phyloP scores from a whole-genome alignment of 2,797 vertebrate species.

The Myotis vivesi region DNA sequence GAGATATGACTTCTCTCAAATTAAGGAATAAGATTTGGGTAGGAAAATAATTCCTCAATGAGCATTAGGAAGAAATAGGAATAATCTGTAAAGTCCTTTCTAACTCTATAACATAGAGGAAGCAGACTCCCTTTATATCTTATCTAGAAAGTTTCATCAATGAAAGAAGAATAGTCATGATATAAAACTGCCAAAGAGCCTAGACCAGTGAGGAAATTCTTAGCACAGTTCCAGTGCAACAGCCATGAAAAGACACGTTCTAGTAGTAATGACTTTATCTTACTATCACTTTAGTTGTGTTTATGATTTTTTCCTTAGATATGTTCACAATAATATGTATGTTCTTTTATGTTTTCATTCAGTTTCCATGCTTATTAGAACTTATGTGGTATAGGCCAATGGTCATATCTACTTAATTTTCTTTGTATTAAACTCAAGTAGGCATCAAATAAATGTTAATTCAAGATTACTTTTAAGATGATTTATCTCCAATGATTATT shows the following conservation, averaged over 20 bases:
- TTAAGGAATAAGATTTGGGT: not conserved
- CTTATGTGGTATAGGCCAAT: not conserved
- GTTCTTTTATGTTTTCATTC: constrained; percentile 31
- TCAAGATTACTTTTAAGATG: constrained; percentile 54
- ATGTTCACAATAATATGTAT: not conserved
- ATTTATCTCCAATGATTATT: constrained; percentile 37
- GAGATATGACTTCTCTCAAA: not conserved
- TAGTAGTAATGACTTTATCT: not conserved
- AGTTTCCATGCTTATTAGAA: constrained; percentile 30
- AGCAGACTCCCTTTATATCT: not conserved
- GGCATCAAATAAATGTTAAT: constrained; percentile 39
- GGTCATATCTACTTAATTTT: constrained; percentile 51
- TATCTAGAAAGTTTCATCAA: not conserved
- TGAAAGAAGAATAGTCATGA: not conserved
- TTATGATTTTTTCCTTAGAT: not conserved
- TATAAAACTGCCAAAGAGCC: not conserved
- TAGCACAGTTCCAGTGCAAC: not conserved
- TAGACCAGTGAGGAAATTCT: not conserved
- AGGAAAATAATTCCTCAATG: not conserved
- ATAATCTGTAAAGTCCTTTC: not conserved
- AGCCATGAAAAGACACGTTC: not conserved
- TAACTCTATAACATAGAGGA: not conserved
- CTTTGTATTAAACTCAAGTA: constrained; percentile 35
- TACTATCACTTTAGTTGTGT: not conserved
- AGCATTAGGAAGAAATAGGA: not conserved